Conservation (phyloP, 2,888 invertebrate genomes). For the Rhagium mordax region DNA sequence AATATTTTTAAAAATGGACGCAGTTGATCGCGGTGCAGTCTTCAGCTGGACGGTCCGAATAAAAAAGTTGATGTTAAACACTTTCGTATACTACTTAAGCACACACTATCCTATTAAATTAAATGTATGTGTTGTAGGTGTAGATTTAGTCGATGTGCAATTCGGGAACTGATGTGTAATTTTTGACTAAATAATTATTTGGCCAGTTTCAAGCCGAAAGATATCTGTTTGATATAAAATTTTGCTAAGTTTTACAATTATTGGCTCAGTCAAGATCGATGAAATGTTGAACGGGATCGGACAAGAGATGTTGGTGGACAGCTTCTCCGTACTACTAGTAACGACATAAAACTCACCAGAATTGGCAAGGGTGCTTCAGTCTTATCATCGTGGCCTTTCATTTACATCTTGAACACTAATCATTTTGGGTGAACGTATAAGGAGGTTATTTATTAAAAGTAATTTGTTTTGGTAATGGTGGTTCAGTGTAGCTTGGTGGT, state of each 20-base stretch:
- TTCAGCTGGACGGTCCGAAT: constrained; percentile 49
- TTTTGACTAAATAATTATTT: constrained; percentile 1
- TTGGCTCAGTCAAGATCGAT: background rate
- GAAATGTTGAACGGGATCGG: too few relatives aligned
- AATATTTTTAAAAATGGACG: constrained; percentile 51
- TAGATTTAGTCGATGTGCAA: constrained; percentile 46
- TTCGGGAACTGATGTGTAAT: constrained; percentile 16
- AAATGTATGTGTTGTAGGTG: constrained; percentile 53
- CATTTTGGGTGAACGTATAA: too few relatives aligned
- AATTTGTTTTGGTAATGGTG: too few relatives aligned
- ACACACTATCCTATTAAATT: constrained; percentile 53
- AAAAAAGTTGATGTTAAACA: constrained; percentile 53
- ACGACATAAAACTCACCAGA: too few relatives aligned
- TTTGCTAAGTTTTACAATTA: background rate
- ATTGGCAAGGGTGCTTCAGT: too few relatives aligned
- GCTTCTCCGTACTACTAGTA: too few relatives aligned
- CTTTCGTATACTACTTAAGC: constrained; percentile 52
- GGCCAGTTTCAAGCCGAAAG: background rate
- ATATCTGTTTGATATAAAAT: constrained; percentile 7
- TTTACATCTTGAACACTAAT: too few relatives aligned
- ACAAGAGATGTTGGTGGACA: too few relatives aligned
- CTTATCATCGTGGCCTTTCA: too few relatives aligned
- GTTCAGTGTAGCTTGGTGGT: too few relatives aligned
- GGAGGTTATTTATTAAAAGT: too few relatives aligned
- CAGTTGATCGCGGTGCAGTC: constrained; percentile 58